Evolutionary conservation across 1,140 invertebrate genomes (phyloP).

Genomic region (Eurosta solidaginis): DNA sequence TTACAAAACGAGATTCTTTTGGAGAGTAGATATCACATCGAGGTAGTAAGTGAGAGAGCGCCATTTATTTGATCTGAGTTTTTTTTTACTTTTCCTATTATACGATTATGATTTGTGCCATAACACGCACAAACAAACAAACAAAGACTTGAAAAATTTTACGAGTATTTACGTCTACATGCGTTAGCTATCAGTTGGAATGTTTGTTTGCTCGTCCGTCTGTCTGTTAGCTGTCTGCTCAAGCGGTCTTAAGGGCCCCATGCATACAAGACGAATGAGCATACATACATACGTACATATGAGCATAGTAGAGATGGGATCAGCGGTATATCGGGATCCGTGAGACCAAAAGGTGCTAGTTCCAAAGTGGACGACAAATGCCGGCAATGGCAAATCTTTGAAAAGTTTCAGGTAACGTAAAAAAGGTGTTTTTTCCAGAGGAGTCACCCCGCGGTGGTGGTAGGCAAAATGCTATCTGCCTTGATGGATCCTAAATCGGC

Average conservation of each 20-base stretch:
- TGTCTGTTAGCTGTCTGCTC: slow-evolving; percentile 11
- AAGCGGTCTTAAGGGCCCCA: neutral
- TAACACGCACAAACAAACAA: neutral
- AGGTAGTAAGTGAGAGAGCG: neutral
- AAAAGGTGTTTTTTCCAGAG: too few species aligned
- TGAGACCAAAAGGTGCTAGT: too few species aligned
- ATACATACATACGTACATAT: neutral
- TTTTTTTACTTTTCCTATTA: neutral
- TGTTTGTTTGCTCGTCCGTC: neutral
- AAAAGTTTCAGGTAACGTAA: too few species aligned
- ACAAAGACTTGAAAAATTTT: neutral
- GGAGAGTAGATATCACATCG: neutral
- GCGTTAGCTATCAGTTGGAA: slow-evolving; percentile 19
- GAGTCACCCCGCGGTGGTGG: too few species aligned
- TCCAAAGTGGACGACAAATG: too few species aligned
- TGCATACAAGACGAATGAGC: neutral
- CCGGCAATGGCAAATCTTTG: too few species aligned
- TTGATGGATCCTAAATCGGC: too few species aligned
- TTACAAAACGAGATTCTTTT: neutral
- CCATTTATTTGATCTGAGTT: neutral
- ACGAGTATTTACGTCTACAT: neutral
- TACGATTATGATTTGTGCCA: slow-evolving; percentile 1
- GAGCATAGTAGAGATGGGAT: too few species aligned
- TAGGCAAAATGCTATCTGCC: too few species aligned
- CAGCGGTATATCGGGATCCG: too few species aligned